Evolutionary conservation across 2,888 invertebrate genomes (phyloP), one percentile per base, ranked within the genome.

Genomic region (Dryocosmus kuriphilus): DNA sequence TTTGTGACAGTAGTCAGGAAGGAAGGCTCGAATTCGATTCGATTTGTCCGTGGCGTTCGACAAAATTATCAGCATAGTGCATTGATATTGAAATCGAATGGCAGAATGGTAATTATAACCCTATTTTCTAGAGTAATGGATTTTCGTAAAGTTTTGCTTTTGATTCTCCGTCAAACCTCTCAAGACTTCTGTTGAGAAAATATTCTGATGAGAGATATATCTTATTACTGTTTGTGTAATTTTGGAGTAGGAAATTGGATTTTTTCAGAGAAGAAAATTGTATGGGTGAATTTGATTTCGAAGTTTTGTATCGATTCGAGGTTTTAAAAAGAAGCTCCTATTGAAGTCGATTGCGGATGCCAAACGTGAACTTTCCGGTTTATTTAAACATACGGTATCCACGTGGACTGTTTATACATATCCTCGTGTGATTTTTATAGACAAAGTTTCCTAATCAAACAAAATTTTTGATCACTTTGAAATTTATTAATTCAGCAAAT

Each of bases 41-140:
- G 14, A 27, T 27, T 27, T 60, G 11, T 27, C 27, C 16, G 27
- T 16, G 7, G 27, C 16, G 14, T 6, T 60, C 60, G 7, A 16
- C 27, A 27, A 27, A 60, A 27, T 11, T 22, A 55, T 60, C 60
- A 27, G 7, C 27, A 16, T 60, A 60, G 22, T 1, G 24, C 27
- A 60, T 24, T 27, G 14, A 24, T 16, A 27, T 24, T 27, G 14
- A 24, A 9, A 27, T 27, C 1, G 7, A 60, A 60, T 60, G 60
- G 1, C 60, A 60, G 60, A 60, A 60, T 60, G 60, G 60, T 60
- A 60, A 60, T 27, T 27, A 27, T 57, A 60, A 60, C 27, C 60
- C 24, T 24, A 6, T 60, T 60, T 60, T 27, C 14, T 16, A 60
- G 1, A 11, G 19, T 55, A 22, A 4, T 16, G 14, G 6, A 14